A percentile compares a stretch with the other conserved stretches of the same genome.
Evolutionary conservation across 2,797 vertebrate species (phyloP).

Genomic region (Thripadectes ignobilis): DNA sequence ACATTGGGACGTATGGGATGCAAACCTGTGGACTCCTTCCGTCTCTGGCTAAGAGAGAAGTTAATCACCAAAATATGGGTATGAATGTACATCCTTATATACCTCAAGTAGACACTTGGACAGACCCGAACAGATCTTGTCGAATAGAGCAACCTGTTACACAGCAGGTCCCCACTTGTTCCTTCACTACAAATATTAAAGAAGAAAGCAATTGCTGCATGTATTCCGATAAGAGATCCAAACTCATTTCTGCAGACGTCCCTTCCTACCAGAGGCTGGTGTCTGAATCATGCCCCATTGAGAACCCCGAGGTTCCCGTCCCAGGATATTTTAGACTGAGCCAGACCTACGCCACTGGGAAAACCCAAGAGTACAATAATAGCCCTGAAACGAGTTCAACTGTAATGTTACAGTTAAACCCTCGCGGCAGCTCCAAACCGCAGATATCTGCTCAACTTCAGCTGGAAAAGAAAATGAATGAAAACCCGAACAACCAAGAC

Average conservation of each 20-base stretch:
- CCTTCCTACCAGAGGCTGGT: slow-evolving; percentile 90
- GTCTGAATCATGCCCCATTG: slow-evolving; percentile 89
- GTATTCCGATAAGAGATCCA: slow-evolving; percentile 98
- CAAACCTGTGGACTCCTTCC: slow-evolving; percentile 99
- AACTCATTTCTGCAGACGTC: slow-evolving; percentile 90
- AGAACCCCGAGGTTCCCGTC: slow-evolving; percentile 96
- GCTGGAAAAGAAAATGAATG: slow-evolving; percentile 89
- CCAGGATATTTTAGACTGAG: slow-evolving; percentile 99
- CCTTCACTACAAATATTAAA: slow-evolving; percentile 97
- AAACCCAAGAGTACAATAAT: slow-evolving; percentile 93
- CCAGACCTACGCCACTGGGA: slow-evolving; percentile 94
- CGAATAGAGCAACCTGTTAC: slow-evolving; percentile 93
- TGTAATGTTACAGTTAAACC: slow-evolving; percentile 92
- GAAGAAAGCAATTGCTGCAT: slow-evolving; percentile 99
- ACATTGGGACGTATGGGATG: slow-evolving; percentile 99
- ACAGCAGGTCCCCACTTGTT: slow-evolving; percentile 94
- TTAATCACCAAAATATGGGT: slow-evolving; percentile 96
- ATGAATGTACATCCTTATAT: slow-evolving; percentile 98
- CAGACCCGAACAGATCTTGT: slow-evolving; percentile 93
- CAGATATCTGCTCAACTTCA: slow-evolving; percentile 87
- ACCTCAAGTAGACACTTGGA: slow-evolving; percentile 98
- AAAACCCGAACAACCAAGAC: slow-evolving; percentile 82
- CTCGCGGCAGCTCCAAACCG: slow-evolving; percentile 89
- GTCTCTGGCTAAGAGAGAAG: slow-evolving; percentile 98
- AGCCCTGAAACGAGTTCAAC: slow-evolving; percentile 88